Evolutionary conservation across 2,888 invertebrate species (phyloP), one percentile per base, ranked within the genome.

Genomic region (Odontocolon sp.): DNA sequence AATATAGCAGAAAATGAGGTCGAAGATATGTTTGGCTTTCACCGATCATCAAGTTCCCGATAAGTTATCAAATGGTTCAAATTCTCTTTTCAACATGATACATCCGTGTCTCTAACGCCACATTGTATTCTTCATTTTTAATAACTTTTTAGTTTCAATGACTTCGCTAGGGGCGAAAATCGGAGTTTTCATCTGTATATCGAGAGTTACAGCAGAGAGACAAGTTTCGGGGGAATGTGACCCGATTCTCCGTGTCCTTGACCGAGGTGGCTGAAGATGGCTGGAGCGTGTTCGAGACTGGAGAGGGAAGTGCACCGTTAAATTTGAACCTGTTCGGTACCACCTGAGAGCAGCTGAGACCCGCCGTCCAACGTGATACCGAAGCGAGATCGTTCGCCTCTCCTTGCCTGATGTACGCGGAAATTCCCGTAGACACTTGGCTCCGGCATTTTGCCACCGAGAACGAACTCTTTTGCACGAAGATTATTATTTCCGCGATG

Each of bases 191-290:
- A 14, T 3, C 11, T 11, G 1, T 3, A 2, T 31, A 2, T 31
- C 1, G 26, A 11, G 31, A 5, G 8, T 31, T 14, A 52, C 52
- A 16, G 28, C 14, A 11, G 75, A 69, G 33, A 9, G 61, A 66
- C 42, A 63, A 21, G 18, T 64, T 82, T 81, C 78, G 68, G 83
- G 71, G 76, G 80, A 83, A 80, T 77, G 79, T 87, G 88, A 87
- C 88, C 88, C 81, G 81, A 81, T 88, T 88, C 78, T 78, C 67
- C 33, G 83, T 88, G 88, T 88, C 88, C 88, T 88, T 88, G 88
- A 88, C 88, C 88, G 88, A 87, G 86, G 83, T 84, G 83, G 79
- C 82, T 77, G 78, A 81, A 83, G 85, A 82, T 82, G 80, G 82
- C 77, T 66, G 77, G 63, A 78, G 80, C 79, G 69, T 67, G 78